These are phyloP conservation scores for Callipepla squamata DNA, from an alignment of 2,113 vertebrate genomes.

Conservation along the genomic window DNA sequence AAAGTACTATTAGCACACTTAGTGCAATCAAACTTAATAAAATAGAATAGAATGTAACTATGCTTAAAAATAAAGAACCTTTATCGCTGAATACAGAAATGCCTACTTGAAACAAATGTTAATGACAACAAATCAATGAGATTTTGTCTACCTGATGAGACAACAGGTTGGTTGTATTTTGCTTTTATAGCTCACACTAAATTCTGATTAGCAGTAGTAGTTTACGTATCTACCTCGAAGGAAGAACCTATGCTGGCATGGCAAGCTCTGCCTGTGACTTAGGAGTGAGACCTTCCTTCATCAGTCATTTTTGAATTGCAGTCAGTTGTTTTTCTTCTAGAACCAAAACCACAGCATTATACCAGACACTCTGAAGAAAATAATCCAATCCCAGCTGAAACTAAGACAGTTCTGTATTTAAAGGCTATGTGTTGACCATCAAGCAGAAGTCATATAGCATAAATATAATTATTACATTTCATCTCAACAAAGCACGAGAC, in stretches of 20 bases:
- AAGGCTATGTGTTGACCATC: not conserved
- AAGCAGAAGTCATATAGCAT: not conserved
- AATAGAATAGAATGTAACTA: constrained; percentile 36
- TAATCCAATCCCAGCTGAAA: too few species aligned
- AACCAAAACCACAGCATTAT: too few species aligned
- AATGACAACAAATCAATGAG: not conserved
- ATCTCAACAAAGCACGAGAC: not conserved
- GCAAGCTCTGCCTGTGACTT: not conserved
- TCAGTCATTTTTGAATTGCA: not conserved
- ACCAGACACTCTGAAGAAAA: too few species aligned
- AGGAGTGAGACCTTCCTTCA: not conserved
- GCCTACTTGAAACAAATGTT: constrained; percentile 18
- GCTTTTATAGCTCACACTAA: not conserved
- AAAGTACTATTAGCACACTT: constrained; percentile 52
- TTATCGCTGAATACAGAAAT: constrained; percentile 51
- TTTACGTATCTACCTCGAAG: not conserved
- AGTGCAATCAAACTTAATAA: constrained; percentile 50
- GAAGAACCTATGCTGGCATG: not conserved
- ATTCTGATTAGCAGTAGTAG: not conserved
- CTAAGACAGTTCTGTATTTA: not conserved
- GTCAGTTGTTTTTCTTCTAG: too few species aligned
- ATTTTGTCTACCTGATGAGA: not conserved
- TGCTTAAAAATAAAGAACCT: constrained; percentile 42
- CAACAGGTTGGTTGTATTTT: not conserved
- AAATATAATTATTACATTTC: constrained; percentile 5